These are phyloP conservation scores for Glaucidium brasilianum DNA, from an alignment of 2,113 vertebrate genomes.

Conservation along the genomic window DNA sequence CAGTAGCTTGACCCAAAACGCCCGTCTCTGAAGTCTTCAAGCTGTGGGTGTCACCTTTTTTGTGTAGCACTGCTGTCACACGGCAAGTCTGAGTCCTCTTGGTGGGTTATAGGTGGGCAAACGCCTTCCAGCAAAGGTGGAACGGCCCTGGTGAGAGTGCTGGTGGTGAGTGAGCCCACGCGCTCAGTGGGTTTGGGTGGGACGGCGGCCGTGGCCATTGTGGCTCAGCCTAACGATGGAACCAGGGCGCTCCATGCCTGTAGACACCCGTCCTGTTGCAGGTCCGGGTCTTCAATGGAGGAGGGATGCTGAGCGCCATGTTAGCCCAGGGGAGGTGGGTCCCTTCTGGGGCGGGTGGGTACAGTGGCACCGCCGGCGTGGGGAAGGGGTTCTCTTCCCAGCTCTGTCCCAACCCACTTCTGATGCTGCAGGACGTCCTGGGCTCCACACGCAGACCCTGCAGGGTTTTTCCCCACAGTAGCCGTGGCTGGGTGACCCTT, in stretches of 20 bases:
- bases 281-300: background rate
- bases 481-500: fast-evolving
- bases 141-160: background rate
- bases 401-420: background rate
- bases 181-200: background rate
- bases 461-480: fast-evolving
- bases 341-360: background rate
- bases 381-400: background rate
- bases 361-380: background rate
- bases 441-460: fast-evolving
- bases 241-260: fast-evolving
- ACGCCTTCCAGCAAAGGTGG: background rate
- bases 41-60: background rate
- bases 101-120: background rate
- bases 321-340: background rate
- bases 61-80: background rate
- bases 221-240: fast-evolving
- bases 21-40: background rate
- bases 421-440: background rate
- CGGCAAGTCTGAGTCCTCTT: background rate
- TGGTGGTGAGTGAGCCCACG: background rate
- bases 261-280: background rate
- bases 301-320: background rate
- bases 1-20: background rate
- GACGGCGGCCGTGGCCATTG: fast-evolving